A percentile compares a stretch with the other conserved stretches of the same genome.
Evolutionary conservation across 1,140 invertebrate species (phyloP).

Genomic region (Drosophila bocqueti): DNA sequence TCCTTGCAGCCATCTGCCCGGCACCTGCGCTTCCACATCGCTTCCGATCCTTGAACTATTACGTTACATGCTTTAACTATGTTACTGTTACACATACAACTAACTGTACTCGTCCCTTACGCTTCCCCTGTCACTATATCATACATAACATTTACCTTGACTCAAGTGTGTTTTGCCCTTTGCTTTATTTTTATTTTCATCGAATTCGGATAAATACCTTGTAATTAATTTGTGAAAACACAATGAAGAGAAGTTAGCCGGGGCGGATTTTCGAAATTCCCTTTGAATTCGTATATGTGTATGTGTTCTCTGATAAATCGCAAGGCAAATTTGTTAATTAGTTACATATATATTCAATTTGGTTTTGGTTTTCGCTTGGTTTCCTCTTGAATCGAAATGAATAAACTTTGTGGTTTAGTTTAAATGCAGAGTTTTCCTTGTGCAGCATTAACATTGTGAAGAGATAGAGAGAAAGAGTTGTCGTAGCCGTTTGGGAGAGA

Average conservation of each 20-base stretch:
- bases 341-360: conserved; percentile 43
- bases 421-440: conserved; percentile 84
- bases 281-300: conserved; percentile 19
- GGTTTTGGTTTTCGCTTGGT: conserved; percentile 31
- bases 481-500: conserved; percentile 60
- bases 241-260: conserved; percentile 35
- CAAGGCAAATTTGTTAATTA: conserved; percentile 58
- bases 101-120: conserved; percentile 69
- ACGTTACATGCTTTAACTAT: conserved; percentile 77
- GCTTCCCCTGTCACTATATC: conserved; percentile 53
- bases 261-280: conserved; percentile 29
- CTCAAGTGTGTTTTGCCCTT: conserved; percentile 18
- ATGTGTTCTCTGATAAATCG: conserved; percentile 52
- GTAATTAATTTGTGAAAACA: conserved; percentile 43
- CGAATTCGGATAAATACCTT: conserved; percentile 37
- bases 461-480: conserved; percentile 64
- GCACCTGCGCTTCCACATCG: conserved; percentile 40
- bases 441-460: conserved; percentile 84
- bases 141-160: conserved; percentile 69
- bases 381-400: conserved; percentile 64
- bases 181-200: conserved; percentile 14
- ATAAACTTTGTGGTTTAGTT: conserved; percentile 68
- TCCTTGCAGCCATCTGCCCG: conserved; percentile 29
- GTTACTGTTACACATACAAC: conserved; percentile 71
- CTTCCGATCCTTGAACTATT: conserved; percentile 66